Conservation (phyloP, 2,113 vertebrate species). For the Macroglossus sobrinus region DNA sequence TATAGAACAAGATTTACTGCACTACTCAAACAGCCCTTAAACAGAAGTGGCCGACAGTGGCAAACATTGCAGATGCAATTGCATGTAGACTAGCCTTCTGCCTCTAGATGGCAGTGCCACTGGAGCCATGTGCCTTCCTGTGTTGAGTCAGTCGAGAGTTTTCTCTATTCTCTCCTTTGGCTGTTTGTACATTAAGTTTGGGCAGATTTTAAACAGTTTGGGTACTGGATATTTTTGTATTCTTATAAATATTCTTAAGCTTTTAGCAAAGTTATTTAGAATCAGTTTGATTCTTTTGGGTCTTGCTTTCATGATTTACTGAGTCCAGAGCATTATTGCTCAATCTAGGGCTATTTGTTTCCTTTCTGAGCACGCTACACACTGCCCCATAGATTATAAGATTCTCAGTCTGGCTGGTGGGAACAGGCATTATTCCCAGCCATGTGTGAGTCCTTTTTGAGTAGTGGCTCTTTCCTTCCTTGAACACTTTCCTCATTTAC, state of each 20-base stretch:
- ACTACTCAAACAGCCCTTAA: not conserved
- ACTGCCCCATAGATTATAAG: not conserved
- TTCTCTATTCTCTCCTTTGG: not conserved
- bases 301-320: not conserved
- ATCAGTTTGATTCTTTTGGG: not conserved
- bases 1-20: not conserved
- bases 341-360: not conserved
- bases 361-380: not conserved
- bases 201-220: not conserved
- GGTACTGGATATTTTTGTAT: not conserved
- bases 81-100: not conserved
- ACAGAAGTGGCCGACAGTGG: not conserved
- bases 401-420: not conserved
- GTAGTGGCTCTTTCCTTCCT: not conserved
- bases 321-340: not conserved
- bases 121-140: not conserved
- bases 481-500: not conserved
- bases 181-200: not conserved
- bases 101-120: not conserved
- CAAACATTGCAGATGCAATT: not conserved
- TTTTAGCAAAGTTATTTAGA: not conserved
- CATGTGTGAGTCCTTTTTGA: not conserved
- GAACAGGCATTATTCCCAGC: not conserved
- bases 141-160: not conserved
- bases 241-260: not conserved